These are phyloP conservation scores for Aplochiton taeniatus DNA, from an alignment of 2,797 vertebrate species.

Conservation along the genomic window DNA sequence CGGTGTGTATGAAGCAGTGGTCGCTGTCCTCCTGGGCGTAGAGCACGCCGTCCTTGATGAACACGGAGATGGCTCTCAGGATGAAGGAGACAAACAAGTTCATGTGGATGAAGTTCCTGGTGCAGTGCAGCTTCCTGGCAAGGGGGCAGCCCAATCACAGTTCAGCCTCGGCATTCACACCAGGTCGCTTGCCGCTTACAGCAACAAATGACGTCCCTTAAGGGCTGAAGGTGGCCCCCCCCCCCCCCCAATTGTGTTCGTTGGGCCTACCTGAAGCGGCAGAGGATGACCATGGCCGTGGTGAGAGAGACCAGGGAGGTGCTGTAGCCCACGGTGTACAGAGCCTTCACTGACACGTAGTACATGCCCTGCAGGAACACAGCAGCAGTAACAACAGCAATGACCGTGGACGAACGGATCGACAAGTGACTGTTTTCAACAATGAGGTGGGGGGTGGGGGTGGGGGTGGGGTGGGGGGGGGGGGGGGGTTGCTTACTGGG, in stretches of 20 bases:
- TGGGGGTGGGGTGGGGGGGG: constrained; percentile 56
- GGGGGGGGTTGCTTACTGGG: constrained; percentile 55
- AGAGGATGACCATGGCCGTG: constrained; percentile 96
- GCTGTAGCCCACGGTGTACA: constrained; percentile 97
- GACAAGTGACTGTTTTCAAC: constrained; percentile 39
- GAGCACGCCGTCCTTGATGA: constrained; percentile 94
- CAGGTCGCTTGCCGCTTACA: not conserved
- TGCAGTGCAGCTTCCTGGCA: constrained; percentile 93
- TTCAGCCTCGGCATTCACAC: not conserved
- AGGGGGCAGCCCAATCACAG: not conserved
- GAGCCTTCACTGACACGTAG: constrained; percentile 90
- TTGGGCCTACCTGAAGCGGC: constrained; percentile 90
- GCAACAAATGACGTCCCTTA: not conserved
- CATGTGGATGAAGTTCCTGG: constrained; percentile 98
- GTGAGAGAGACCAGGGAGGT: constrained; percentile 93
- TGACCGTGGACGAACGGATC: not conserved
- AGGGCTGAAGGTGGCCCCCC: not conserved
- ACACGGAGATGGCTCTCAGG: constrained; percentile 92
- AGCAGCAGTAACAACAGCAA: too few species aligned
- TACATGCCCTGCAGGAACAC: constrained; percentile 79
- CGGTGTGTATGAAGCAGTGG: constrained; percentile 89
- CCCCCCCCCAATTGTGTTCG: constrained; percentile 65
- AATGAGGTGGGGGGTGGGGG: constrained; percentile 74
- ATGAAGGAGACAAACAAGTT: constrained; percentile 97
- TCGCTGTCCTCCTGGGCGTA: constrained; percentile 89